These are phyloP conservation scores for Rhadina sibilatrix DNA, from an alignment of 2,113 vertebrate genomes.

Conservation along the genomic window DNA sequence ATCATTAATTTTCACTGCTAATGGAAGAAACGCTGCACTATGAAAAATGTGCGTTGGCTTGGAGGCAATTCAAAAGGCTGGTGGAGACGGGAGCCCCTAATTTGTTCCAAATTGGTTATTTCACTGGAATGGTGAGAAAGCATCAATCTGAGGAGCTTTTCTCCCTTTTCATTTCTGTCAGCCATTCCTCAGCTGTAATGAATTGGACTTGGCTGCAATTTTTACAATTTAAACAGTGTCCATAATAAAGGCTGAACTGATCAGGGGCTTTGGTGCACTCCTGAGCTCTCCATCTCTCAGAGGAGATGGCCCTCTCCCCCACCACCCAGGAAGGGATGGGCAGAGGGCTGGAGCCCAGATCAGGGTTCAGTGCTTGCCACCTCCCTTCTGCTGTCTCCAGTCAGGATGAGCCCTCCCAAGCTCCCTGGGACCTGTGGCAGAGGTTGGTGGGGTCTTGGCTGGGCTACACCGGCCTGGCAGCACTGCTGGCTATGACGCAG, in stretches of 20 bases:
- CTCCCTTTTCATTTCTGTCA: conserved; percentile 1
- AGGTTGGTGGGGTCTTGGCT: background rate
- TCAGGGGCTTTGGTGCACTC: fast-evolving
- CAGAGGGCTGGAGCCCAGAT: background rate
- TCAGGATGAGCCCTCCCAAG: background rate
- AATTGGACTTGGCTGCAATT: conserved; percentile 11
- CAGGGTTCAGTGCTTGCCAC: background rate
- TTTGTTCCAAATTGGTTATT: conserved; percentile 42
- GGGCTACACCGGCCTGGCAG: background rate
- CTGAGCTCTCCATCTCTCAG: background rate
- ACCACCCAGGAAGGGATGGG: background rate
- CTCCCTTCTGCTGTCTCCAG: background rate
- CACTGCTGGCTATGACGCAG: background rate
- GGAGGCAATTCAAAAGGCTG: conserved; percentile 20
- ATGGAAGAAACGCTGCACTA: background rate
- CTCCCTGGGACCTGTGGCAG: background rate
- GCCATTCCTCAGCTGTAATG: background rate
- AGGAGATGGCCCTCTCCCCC: background rate
- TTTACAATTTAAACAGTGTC: conserved; percentile 2
- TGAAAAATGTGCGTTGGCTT: conserved; percentile 1
- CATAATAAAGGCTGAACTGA: background rate
- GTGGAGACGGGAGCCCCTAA: conserved; percentile 13
- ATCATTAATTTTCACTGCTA: conserved; percentile 5
- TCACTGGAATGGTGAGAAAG: conserved; percentile 1
- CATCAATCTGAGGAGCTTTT: conserved; percentile 8